Evolutionary conservation across 2,113 vertebrate species (phyloP).

Genomic region (Zosterops hypoxanthus): DNA sequence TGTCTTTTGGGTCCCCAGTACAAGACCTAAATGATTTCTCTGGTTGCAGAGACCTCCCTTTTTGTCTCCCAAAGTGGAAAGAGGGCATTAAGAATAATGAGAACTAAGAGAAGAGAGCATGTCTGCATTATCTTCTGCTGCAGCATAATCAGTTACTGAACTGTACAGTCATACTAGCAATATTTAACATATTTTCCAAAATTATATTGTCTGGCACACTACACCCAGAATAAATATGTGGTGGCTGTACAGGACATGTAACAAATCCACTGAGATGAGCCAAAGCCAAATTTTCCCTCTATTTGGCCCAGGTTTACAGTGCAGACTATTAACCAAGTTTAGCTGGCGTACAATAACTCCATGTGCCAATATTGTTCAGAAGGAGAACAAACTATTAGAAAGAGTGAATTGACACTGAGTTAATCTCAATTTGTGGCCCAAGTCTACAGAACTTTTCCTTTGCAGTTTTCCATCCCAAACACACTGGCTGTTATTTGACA

Average conservation of each 20-base stretch:
- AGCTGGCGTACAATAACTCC: background rate
- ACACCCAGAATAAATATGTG: background rate
- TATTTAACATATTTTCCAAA: background rate
- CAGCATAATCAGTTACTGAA: background rate
- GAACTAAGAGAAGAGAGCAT: background rate
- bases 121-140: background rate
- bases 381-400: background rate
- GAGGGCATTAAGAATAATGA: background rate
- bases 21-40: background rate
- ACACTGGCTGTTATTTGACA: background rate
- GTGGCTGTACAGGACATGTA: background rate
- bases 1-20: background rate
- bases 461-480: background rate
- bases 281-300: background rate
- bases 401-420: background rate
- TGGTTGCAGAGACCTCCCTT: background rate
- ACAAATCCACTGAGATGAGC: background rate
- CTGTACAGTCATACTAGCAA: background rate
- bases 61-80: background rate
- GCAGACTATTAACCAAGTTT: background rate
- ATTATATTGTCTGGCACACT: background rate
- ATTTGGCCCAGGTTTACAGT: background rate
- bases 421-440: background rate
- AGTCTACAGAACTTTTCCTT: background rate
- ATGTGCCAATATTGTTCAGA: accelerated